Percentiles rank a stretch among this genome's conserved stretches.
Conservation (phyloP, 2,113 vertebrate species). For the Xenopus laevis region DNA sequence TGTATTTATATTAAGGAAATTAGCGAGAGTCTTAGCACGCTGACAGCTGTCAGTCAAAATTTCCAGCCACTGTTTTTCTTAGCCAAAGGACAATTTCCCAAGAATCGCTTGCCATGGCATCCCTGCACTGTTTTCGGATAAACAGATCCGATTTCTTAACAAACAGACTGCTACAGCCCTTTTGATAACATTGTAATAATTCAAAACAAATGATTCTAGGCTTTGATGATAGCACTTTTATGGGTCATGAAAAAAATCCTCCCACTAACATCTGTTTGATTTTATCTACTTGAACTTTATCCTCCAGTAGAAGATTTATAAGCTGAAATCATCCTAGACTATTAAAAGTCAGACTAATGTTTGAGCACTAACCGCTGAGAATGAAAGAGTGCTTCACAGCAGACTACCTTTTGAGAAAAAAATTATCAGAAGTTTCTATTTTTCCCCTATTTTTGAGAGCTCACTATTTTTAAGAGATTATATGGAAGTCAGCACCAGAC, state of each 20-base stretch:
- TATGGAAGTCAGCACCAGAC: slow-evolving; percentile 22
- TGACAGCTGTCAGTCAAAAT: slow-evolving; percentile 88
- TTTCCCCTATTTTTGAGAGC: too few species aligned
- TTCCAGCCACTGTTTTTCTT: slow-evolving; percentile 70
- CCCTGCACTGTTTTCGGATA: slow-evolving; percentile 92
- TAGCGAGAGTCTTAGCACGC: slow-evolving; percentile 4
- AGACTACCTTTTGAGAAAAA: slow-evolving; percentile 67
- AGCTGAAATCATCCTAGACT: slow-evolving; percentile 87
- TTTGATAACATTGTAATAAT: slow-evolving; percentile 99
- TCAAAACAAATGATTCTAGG: slow-evolving; percentile 99
- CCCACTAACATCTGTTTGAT: slow-evolving; percentile 99
- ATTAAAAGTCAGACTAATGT: slow-evolving; percentile 86
- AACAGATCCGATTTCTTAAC: slow-evolving; percentile 98
- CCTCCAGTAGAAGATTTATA: slow-evolving; percentile 95
- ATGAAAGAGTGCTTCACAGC: slow-evolving; percentile 67
- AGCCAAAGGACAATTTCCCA: slow-evolving; percentile 79
- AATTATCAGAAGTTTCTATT: background rate
- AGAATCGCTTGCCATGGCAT: slow-evolving; percentile 72
- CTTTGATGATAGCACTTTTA: slow-evolving; percentile 99
- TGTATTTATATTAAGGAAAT: slow-evolving; percentile 26
- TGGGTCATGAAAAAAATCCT: slow-evolving; percentile 93
- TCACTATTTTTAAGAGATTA: slow-evolving; percentile 18
- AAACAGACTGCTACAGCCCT: slow-evolving; percentile 91
- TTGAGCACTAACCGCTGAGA: slow-evolving; percentile 68
- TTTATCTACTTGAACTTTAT: slow-evolving; percentile 99